Percentiles rank a stretch among this genome's conserved stretches.
Conservation (phyloP, 2,888 invertebrate genomes). For the Coelogynopora nodosa region DNA sequence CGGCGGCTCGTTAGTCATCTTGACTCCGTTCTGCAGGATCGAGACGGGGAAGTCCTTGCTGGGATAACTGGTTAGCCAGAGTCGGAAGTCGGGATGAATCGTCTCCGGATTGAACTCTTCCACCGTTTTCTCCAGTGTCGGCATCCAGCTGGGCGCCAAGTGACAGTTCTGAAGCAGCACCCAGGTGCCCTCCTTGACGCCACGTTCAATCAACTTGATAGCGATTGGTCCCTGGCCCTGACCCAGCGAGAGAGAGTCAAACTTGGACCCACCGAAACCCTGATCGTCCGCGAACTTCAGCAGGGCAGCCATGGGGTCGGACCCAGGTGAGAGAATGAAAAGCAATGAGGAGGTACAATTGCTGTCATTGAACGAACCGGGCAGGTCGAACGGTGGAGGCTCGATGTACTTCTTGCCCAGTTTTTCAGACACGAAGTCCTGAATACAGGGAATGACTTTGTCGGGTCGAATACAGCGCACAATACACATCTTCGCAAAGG, state of each 20-base stretch:
- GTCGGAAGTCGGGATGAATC: slow-evolving; percentile 55
- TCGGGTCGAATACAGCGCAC: slow-evolving; percentile 63
- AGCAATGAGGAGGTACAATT: slow-evolving; percentile 62
- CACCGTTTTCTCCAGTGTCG: slow-evolving; percentile 59
- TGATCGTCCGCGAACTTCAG: slow-evolving; percentile 63
- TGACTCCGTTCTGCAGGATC: slow-evolving; percentile 61
- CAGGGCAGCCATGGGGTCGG: slow-evolving; percentile 63
- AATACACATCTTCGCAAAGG: slow-evolving; percentile 61
- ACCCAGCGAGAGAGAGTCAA: slow-evolving; percentile 63
- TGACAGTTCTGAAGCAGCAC: slow-evolving; percentile 63
- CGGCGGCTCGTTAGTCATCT: slow-evolving; percentile 62
- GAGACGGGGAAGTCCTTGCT: slow-evolving; percentile 61
- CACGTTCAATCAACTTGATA: slow-evolving; percentile 61
- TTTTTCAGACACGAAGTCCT: slow-evolving; percentile 60
- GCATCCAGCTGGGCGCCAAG: slow-evolving; percentile 60
- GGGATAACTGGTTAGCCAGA: slow-evolving; percentile 62
- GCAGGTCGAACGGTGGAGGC: slow-evolving; percentile 63
- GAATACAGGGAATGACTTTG: slow-evolving; percentile 62
- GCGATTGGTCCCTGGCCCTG: slow-evolving; percentile 67
- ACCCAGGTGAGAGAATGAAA: slow-evolving; percentile 63
- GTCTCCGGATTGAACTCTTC: slow-evolving; percentile 59
- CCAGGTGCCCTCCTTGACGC: slow-evolving; percentile 60
- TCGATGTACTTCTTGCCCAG: slow-evolving; percentile 63
- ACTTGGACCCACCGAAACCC: slow-evolving; percentile 64
- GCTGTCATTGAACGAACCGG: slow-evolving; percentile 63